Evolutionary conservation across 2,888 invertebrate genomes (phyloP).

Genomic region (Nebria salina): DNA sequence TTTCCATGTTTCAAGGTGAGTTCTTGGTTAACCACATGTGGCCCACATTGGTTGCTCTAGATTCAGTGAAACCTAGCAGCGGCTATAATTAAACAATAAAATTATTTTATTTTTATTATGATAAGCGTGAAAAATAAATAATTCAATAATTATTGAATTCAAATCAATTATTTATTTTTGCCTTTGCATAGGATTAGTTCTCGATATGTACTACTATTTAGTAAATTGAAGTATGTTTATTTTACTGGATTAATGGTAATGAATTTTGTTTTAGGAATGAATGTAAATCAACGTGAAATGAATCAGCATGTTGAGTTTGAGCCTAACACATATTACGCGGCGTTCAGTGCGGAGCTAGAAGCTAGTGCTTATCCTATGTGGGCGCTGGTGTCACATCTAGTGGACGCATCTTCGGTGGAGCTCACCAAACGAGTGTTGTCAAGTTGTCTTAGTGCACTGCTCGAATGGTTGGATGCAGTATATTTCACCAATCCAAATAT

Average conservation of each 20-base stretch:
- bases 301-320: constrained; percentile 95
- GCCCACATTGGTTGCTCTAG: background rate
- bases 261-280: constrained; percentile 78
- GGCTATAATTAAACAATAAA: no score
- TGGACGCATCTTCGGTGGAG: constrained; percentile 76
- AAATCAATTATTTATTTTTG: no score
- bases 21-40: background rate
- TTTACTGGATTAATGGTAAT: background rate
- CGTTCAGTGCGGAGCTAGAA: constrained; percentile 97
- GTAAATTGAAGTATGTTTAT: no score
- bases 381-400: constrained; percentile 91
- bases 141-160: no score
- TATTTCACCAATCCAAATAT: constrained; percentile 75
- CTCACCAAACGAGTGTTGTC: constrained; percentile 80
- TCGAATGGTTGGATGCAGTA: constrained; percentile 90
- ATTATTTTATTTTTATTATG: no score
- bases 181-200: background rate
- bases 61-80: no score
- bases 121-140: no score
- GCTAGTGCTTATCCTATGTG: constrained; percentile 98
- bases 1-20: constrained; percentile 92
- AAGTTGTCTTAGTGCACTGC: constrained; percentile 80
- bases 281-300: constrained; percentile 91
- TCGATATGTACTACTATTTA: background rate
- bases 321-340: constrained; percentile 96